phyloP scores from a whole-genome alignment of 2,888 invertebrate species.

The Eupelmus urozonus region DNA sequence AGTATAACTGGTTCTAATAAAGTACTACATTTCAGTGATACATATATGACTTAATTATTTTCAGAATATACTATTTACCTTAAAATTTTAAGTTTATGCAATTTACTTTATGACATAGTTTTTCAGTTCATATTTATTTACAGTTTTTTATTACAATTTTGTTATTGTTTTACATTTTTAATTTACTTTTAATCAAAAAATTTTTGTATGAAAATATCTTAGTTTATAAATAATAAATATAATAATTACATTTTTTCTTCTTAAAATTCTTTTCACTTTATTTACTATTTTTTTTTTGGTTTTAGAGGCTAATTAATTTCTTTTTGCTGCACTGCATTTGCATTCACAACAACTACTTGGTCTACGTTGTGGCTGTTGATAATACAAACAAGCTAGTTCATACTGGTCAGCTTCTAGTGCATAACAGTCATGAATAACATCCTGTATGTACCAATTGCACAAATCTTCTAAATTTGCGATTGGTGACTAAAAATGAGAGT shows the following conservation, averaged over 20 bases:
- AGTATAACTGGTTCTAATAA: constrained; percentile 72
- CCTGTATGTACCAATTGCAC: constrained; percentile 77
- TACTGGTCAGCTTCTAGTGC: constrained; percentile 76
- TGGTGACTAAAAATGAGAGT: constrained; percentile 28
- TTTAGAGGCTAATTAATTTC: constrained; percentile 57
- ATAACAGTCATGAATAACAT: constrained; percentile 76
- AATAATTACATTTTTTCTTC: constrained; percentile 10
- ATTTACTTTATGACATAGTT: too few relatives aligned
- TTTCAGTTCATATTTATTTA: background rate
- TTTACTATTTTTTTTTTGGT: constrained; percentile 48
- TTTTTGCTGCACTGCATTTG: constrained; percentile 51
- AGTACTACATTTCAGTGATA: constrained; percentile 61
- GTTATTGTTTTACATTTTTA: background rate
- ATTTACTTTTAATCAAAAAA: too few relatives aligned
- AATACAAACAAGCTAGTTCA: constrained; percentile 78
- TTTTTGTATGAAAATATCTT: background rate
- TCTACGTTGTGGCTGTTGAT: constrained; percentile 17
- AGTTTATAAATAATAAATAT: background rate
- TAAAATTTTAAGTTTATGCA: too few relatives aligned
- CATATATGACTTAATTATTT: constrained; percentile 43
- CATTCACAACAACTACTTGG: constrained; percentile 39
- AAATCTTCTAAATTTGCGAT: constrained; percentile 72
- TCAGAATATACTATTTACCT: too few relatives aligned
- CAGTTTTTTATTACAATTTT: constrained; percentile 8
- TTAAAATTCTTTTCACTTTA: too few relatives aligned